Conservation (phyloP, 2,888 invertebrate species). For the Vannuccia rotundouncinata region DNA sequence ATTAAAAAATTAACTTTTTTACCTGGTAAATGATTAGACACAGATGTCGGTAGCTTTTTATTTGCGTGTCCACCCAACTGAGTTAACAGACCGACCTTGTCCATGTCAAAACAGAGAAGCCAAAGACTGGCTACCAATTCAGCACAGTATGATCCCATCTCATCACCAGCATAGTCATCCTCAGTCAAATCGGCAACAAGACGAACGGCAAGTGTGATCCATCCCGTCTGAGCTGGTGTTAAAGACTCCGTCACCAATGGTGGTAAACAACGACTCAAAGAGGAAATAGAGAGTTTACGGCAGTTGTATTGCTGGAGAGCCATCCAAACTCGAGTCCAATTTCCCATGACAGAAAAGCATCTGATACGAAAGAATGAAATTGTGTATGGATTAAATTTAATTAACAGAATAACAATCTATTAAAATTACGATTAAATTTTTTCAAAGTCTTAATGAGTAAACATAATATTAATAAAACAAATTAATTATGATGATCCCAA, state of each 20-base stretch:
- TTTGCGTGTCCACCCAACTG: conserved; percentile 3
- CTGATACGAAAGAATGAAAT: too few relatives aligned
- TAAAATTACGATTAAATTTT: too few relatives aligned
- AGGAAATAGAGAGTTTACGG: background rate
- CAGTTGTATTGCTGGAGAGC: conserved; percentile 5
- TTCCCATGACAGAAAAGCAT: background rate
- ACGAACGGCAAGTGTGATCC: background rate
- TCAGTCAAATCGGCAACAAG: conserved; percentile 1
- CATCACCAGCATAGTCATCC: background rate
- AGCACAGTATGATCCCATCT: background rate
- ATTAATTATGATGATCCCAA: too few relatives aligned
- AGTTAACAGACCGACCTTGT: background rate
- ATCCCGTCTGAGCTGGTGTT: background rate
- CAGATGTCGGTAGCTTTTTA: background rate
- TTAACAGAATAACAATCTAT: too few relatives aligned
- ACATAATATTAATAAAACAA: too few relatives aligned
- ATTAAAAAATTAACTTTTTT: too few relatives aligned
- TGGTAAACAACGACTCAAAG: background rate
- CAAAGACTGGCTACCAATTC: background rate
- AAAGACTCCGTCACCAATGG: background rate
- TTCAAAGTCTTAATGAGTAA: too few relatives aligned
- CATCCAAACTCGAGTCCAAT: background rate
- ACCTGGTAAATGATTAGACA: background rate
- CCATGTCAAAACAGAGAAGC: background rate
- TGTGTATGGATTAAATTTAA: too few relatives aligned